phyloP scores from a whole-genome alignment of 2,113 vertebrate genomes.

The Tyrannus savana region DNA sequence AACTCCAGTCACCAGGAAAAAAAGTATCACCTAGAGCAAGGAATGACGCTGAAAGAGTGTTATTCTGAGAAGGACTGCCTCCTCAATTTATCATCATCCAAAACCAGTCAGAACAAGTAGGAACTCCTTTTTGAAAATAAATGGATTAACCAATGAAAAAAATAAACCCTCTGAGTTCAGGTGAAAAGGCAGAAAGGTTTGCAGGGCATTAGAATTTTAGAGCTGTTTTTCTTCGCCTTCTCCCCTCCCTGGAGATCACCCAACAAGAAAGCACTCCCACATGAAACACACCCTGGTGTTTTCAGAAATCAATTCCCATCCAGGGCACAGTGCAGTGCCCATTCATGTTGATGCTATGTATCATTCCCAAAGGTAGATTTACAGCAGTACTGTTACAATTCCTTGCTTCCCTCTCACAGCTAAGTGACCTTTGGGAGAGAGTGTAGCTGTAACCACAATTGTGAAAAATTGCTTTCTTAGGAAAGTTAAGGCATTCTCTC shows the following conservation, averaged over 20 bases:
- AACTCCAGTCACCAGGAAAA: neutral
- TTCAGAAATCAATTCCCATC: neutral
- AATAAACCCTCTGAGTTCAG: neutral
- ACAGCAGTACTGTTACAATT: neutral
- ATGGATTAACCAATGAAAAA: neutral
- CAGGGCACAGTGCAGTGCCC: fast-evolving
- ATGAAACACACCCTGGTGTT: fast-evolving
- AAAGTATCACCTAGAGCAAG: neutral
- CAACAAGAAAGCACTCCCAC: neutral
- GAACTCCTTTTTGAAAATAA: neutral
- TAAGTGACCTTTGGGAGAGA: neutral
- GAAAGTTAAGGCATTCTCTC: neutral
- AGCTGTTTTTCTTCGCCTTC: neutral
- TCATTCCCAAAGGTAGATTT: neutral
- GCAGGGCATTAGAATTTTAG: neutral
- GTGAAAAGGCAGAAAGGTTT: neutral
- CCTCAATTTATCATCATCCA: neutral
- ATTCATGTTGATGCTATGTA: neutral
- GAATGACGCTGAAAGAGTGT: neutral
- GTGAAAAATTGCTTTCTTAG: neutral
- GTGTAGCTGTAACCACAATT: neutral
- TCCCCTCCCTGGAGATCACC: neutral
- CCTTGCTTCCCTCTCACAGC: neutral
- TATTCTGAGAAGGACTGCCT: neutral
- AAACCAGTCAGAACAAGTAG: neutral